Percentiles rank a stretch among this genome's conserved stretches.
Evolutionary conservation across 2,797 vertebrate species (phyloP).

Genomic region (Pelodytes ibericus): DNA sequence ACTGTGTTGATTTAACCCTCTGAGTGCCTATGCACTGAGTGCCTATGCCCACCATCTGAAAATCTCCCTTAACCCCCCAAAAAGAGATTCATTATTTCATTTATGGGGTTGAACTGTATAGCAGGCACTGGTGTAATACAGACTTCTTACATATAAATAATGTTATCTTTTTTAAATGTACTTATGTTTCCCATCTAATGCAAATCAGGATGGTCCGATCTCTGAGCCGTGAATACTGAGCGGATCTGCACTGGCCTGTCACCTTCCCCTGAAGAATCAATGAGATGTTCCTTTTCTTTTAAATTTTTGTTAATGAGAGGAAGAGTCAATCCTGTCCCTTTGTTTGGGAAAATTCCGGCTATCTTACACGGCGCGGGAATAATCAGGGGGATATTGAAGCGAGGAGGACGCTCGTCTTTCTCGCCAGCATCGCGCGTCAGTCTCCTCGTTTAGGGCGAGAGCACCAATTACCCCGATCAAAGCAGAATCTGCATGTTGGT

Average conservation of each 20-base stretch:
- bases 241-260: background rate
- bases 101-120: no score
- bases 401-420: background rate
- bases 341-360: conserved; percentile 20
- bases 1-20: no score
- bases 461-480: conserved; percentile 46
- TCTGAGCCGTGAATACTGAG: background rate
- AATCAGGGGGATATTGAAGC: conserved; percentile 48
- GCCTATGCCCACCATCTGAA: no score
- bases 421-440: background rate
- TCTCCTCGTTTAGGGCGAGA: background rate
- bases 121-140: no score
- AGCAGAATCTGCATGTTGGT: conserved; percentile 43
- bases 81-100: no score
- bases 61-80: no score
- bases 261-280: background rate
- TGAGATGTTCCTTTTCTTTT: no score
- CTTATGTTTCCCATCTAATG: no score
- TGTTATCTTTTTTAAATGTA: no score
- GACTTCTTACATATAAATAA: no score
- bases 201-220: background rate
- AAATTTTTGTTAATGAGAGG: background rate
- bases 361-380: background rate
- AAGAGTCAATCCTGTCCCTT: background rate
- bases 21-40: no score